Percentiles rank a stretch among this genome's conserved stretches.
phyloP scores from a whole-genome alignment of 2,113 vertebrate species.

The Sceloporus tristichus region DNA sequence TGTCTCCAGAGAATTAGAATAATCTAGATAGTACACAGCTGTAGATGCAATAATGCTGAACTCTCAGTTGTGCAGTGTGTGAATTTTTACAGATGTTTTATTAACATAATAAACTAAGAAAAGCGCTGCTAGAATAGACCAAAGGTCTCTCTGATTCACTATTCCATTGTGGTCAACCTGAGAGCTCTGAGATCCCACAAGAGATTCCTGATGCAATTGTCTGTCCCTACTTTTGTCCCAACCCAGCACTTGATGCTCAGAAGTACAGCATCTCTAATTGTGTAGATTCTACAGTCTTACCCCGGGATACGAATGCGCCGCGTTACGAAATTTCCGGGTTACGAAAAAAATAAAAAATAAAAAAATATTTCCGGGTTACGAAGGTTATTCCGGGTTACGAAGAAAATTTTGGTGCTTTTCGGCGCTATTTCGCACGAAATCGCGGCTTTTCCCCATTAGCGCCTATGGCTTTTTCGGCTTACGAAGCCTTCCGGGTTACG shows the following conservation, averaged over 20 bases:
- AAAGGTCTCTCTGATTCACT: background rate
- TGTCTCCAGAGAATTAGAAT: conserved; percentile 13
- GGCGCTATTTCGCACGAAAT: no score
- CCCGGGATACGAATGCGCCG: no score
- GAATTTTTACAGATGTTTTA: conserved; percentile 20
- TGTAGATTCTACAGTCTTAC: no score
- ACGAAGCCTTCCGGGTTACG: no score
- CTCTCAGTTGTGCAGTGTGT: background rate
- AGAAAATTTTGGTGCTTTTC: no score
- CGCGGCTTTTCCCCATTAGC: no score
- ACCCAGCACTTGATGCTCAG: background rate
- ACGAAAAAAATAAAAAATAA: no score
- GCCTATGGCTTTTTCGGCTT: no score
- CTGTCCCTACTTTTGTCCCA: background rate
- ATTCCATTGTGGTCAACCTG: background rate
- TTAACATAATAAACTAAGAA: background rate
- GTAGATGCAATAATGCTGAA: conserved; percentile 8
- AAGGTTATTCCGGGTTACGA: no score
- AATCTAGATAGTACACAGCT: conserved; percentile 6
- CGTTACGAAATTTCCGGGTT: no score
- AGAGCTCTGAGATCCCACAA: background rate
- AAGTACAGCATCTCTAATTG: background rate
- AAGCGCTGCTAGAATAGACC: background rate
- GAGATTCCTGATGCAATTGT: background rate
- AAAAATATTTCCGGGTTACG: no score